Base-by-base conservation (phyloP, 2,888 invertebrate genomes). In the Latrodectus hesperus region DNA sequence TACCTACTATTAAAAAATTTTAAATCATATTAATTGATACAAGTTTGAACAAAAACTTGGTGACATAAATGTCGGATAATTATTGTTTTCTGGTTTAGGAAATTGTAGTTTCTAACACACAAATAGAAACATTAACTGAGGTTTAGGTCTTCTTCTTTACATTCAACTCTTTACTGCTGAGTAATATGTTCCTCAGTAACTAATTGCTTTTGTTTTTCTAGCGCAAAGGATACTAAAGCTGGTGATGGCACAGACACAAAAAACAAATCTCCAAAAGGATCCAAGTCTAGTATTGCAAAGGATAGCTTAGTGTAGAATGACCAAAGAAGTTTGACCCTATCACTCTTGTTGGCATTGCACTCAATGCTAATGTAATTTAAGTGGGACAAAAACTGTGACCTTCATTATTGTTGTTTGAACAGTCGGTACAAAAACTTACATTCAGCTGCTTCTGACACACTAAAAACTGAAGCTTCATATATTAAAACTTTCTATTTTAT, bases 231-330 rank as follows among this genome's bases (percentile, higher is more conserved):
- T 74, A 77, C 86, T 53, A 89, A 89, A 72, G 70, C 84, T 64
- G 75, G 72, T 73, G 87, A 89, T 71, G 88, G 89, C 67, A 88
- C 84, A 51, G 90, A 90, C 64, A 64, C 55, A 12, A 90, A 89
- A 78, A 89, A 89, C 17, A 90, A 90, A 79, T 90, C 90, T 55
- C 89, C 89, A 26, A 85, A 88, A 82, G 90, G 90, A 70, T 95
- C 96, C 68, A 96, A 96, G 91, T 95, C 96, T 87, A 96, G 96
- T 88, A 96, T 96, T 91, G 96, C 96, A 90, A 96, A 97, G 93
- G 96, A 97, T 92, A 97, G 97, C n/a, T 96, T 96, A 80, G 97
- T 97, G 91, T 96, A 94, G 93, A 92, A 51, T 53, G 84, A 80
- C 88, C 79, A 88, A 79, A 88, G 79, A 84, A 76, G 64, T 70